Evolutionary conservation across 2,797 vertebrate species (phyloP).

Genomic region (Myiotriccus ornatus): DNA sequence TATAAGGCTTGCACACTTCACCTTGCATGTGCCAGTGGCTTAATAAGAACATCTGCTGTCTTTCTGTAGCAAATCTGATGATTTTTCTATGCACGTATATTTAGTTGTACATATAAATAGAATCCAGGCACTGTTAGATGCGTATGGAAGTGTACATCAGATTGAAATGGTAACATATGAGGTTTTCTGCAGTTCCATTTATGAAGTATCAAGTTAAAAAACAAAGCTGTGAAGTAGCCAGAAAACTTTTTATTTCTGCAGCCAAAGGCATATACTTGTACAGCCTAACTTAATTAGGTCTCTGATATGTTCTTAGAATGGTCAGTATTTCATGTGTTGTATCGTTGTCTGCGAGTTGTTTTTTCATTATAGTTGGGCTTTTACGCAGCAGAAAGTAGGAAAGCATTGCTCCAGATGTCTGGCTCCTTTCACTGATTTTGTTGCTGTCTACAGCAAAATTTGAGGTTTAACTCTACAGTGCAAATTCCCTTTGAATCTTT

Average conservation of each 20-base stretch:
- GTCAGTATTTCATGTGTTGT: conserved; percentile 21
- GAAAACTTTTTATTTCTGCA: conserved; percentile 16
- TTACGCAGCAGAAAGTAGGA: not conserved
- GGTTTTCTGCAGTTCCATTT: conserved; percentile 52
- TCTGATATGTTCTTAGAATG: conserved; percentile 28
- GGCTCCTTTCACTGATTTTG: conserved; percentile 48
- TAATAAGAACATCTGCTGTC: conserved; percentile 75
- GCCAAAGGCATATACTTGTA: conserved; percentile 27
- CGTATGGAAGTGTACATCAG: conserved; percentile 42
- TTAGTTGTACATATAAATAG: conserved; percentile 59
- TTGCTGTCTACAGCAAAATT: conserved; percentile 72
- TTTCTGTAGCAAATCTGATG: conserved; percentile 53
- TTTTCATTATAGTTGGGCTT: conserved; percentile 46
- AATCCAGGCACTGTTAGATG: conserved; percentile 51
- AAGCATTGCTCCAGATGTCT: conserved; percentile 67
- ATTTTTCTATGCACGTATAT: conserved; percentile 60
- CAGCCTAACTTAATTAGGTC: conserved; percentile 48
- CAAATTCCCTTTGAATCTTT: conserved; percentile 70
- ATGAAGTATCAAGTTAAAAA: conserved; percentile 35
- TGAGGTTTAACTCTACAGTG: conserved; percentile 66
- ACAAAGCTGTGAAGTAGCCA: conserved; percentile 41
- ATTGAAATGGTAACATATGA: conserved; percentile 55
- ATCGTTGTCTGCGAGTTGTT: not conserved
- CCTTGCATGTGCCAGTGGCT: conserved; percentile 57
- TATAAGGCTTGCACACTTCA: conserved; percentile 64